A percentile compares a stretch with the other conserved stretches of the same genome.
Evolutionary conservation across 2,888 invertebrate species (phyloP).

Genomic region (Eucriotettix oculatus): DNA sequence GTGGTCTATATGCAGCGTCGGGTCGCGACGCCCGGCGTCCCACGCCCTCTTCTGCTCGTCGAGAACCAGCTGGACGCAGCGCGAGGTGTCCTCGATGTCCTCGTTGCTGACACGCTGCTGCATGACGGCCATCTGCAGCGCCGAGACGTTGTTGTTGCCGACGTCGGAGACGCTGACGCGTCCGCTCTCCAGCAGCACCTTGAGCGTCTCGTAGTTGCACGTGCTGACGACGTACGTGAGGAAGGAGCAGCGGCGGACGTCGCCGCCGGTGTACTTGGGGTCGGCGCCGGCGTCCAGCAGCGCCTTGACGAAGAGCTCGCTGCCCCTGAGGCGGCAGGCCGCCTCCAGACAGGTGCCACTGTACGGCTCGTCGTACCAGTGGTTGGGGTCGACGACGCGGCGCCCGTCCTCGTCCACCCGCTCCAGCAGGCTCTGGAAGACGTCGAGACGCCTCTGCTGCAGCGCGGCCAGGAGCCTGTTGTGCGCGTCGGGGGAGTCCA

Average conservation of each 20-base stretch:
- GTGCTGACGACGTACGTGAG: background rate
- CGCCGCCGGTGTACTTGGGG: background rate
- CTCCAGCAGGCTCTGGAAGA: slow-evolving; percentile 27
- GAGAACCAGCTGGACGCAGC: background rate
- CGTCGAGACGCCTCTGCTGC: slow-evolving; percentile 31
- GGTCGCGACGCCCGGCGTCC: background rate
- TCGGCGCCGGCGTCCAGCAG: slow-evolving; percentile 4
- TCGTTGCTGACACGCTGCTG: background rate
- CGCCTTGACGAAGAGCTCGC: slow-evolving; percentile 31
- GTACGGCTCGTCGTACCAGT: slow-evolving; percentile 37
- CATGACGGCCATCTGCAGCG: background rate
- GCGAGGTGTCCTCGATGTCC: background rate
- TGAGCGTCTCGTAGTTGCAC: background rate
- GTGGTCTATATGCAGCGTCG: background rate
- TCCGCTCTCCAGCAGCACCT: slow-evolving; percentile 21
- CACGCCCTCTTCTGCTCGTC: background rate
- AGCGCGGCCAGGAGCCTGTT: slow-evolving; percentile 34
- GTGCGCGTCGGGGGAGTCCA: slow-evolving; percentile 15
- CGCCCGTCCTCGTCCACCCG: background rate
- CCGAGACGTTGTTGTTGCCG: background rate
- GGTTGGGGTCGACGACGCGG: slow-evolving; percentile 28
- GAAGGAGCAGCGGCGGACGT: background rate
- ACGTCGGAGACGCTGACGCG: background rate
- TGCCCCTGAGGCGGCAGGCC: slow-evolving; percentile 32
- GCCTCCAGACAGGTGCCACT: slow-evolving; percentile 42